These are phyloP conservation scores for Geopemphigus sp. DNA, from an alignment of 1,140 invertebrate species.

Conservation along the genomic window DNA sequence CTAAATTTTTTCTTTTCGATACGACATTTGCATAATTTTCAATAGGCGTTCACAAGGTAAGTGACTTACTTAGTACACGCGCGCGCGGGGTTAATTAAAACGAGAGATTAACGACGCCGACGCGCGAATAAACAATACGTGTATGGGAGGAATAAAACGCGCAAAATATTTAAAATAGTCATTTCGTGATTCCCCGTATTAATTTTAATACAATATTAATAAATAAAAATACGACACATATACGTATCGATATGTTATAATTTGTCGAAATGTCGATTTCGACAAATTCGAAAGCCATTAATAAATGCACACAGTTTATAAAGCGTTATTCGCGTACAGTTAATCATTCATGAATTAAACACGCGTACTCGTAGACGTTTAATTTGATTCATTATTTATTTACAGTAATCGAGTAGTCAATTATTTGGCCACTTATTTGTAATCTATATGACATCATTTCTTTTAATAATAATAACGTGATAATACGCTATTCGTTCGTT, in stretches of 20 bases:
- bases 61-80: not conserved
- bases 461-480: too few relatives aligned
- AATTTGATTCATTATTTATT: not conserved
- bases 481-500: too few relatives aligned
- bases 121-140: not conserved
- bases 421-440: not conserved
- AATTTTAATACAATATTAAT: not conserved
- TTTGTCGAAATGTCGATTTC: not conserved
- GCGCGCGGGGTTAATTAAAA: not conserved
- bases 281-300: not conserved
- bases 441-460: too few relatives aligned
- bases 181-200: not conserved
- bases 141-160: not conserved
- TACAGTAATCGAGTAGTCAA: not conserved
- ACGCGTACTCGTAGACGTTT: not conserved
- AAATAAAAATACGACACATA: not conserved
- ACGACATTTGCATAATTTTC: constrained; percentile 12
- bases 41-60: constrained; percentile 17
- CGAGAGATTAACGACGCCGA: too few relatives aligned
- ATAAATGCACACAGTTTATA: not conserved
- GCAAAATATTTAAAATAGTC: not conserved
- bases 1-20: not conserved
- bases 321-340: not conserved
- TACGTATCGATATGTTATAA: not conserved
- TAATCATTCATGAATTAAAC: not conserved